Evolutionary conservation across 2,797 vertebrate species (phyloP), one percentile per base, ranked within the genome.

Genomic region (Sebastes itinus): DNA sequence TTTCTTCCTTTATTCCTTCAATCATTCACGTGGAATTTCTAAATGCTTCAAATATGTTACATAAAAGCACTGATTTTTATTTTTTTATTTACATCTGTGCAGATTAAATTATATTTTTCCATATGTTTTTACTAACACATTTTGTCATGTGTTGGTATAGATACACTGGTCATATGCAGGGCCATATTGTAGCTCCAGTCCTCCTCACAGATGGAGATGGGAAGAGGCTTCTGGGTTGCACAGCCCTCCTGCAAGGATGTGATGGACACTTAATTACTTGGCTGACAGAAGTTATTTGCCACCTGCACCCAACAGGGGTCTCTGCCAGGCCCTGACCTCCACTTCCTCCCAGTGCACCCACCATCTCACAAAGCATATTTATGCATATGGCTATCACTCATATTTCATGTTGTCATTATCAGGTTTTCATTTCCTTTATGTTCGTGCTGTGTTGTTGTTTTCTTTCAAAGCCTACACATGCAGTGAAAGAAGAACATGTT

Each of bases 251-350:
- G 90, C 92, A 78, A 92, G 83, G 87, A 90, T 88, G 92, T 94
- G 93, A 95, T 93, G 92, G 94, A 94, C 93, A 95, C 91, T 94
- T 95, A 95, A 95, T 95, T 95, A 95, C 94, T 95, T 95, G 94
- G 94, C 93, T 94, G 93, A 94, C 93, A 93, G 92, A 92, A 92
- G 93, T 91, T 91, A 92, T 91, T 86, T 59, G 65, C 93, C 94
- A 95, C 93, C 93, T 95, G 94, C 90, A 92, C 93, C 88, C 92
- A 91, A 90, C 90, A 92, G 91, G 93, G 91, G 92, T 88, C 87
- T 91, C 87, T 91, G 89, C 89, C 93, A 91, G 92, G 85, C 87
- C 90, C 87, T 93, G 92, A 94, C 94, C 93, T 92, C 92, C 79
- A 92, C 94, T 93, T 91, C 91, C 92, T 93, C 88, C 78, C 74